Evolutionary conservation across 2,113 vertebrate genomes (phyloP), one percentile per base, ranked within the genome.

Genomic region (Athene noctua): DNA sequence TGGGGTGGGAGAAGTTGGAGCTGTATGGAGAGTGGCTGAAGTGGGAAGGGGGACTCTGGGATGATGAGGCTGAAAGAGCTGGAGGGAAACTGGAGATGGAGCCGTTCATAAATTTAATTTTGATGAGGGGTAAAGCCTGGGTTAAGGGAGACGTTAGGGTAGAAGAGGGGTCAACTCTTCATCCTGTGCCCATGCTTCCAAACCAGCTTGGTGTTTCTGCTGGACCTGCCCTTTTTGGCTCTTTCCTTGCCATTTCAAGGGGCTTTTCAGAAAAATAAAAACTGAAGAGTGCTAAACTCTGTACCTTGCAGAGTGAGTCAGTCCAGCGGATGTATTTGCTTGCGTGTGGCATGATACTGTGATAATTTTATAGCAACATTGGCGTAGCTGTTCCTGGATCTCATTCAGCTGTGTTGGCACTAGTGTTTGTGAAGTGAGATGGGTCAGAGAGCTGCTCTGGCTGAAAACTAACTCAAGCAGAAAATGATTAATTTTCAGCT

Each of bases 71-170:
- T 55, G 71, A 15, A 32, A 6, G 66, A 55, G 34, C 72, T n/a
- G 52, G 16, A n/a, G 51, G 6, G 11, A 3, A 62, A 2, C 7
- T 47, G 72, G 36, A 51, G 44, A 0, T 1, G 2, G 30, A 40
- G 57, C 30, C 2, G 20, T 5, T 57, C 2, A 3, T 13, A 6
- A 80, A 42, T 3, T 11, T 26, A 4, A 0, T 49, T 86, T 15
- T 54, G 51, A 29, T 34, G 21, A 36, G 29, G 21, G 44, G 3
- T 10, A 15, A 19, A 58, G 27, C 11, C 44, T 47, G 52, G 5
- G 34, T 9, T 10, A 6, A 18, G 73, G 63, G 20, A 8, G 6
- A 1, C 1, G 2, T 7, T 6, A 22, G 17, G 15, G 11, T 11
- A 9, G 34, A 16, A 22, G 49, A 36, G 25, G 40, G 38, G 25